Base-by-base conservation (phyloP, 1,140 invertebrate species). In the Elymnias hypermnestra region DNA sequence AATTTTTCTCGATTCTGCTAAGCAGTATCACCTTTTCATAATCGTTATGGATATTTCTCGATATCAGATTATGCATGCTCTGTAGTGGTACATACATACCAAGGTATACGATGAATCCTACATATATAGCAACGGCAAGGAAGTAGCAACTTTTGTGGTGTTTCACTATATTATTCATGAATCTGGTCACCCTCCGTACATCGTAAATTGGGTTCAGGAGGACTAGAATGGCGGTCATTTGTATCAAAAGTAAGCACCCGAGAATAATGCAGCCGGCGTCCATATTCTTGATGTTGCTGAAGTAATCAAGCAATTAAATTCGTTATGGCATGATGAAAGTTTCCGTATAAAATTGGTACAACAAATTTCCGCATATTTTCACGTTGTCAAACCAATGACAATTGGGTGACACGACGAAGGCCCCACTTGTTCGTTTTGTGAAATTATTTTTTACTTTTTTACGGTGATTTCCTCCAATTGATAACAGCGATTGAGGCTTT, bases 121-220 rank as follows among this genome's bases (percentile, higher is more conserved):
- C 77, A 45, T 83, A 83, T 10, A 60, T 14, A 4, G 29, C 12
- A 1, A 74, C 29, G 0, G 31, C 14, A 4, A 62, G 9, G 5
- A 61, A 53, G 33, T 58, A 64, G 10, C 26, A 62, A n/a, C 10
- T 54, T 50, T 54, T 71, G 37, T 68, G 52, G 0, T 26, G 31
- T 25, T 54, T 65, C 0, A 46, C 47, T 7, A 46, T 39, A n/a
- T 42, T 51, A 26, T 67, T 63, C 5, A 81, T 52, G 10, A 38
- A 51, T 7, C 49, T 41, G 7, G 58, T 63, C 7, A 75, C 46
- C 26, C 59, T 75, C 5, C 59, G 60, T 5, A 72, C 51, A 17
- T 83, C 79, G 33, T 77, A 67, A 14, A 62, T 49, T 1, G 76
- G 74, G 13, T 77, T 83, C 15, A 83, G 53, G 53, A 81, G 61